Conservation (phyloP, 2,113 vertebrate species). For the Phrynocephalus versicolor region DNA sequence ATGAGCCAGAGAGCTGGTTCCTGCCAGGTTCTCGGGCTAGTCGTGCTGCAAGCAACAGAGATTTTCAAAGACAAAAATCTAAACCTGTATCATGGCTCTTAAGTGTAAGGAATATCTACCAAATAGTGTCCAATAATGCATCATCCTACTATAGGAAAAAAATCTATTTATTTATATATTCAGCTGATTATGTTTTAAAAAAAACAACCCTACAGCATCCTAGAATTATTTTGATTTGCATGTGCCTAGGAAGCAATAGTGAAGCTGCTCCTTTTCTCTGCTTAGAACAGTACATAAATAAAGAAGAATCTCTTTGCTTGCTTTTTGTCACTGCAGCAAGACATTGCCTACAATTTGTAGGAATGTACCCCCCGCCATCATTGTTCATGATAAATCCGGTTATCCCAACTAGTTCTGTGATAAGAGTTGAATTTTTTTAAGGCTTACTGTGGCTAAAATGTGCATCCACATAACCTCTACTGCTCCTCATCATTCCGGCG, state of each 20-base stretch:
- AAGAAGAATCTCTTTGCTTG: not conserved
- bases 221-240: not conserved
- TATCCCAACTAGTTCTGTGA: not conserved
- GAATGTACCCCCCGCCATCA: not conserved
- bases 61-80: not conserved
- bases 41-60: too few relatives aligned
- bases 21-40: too few relatives aligned
- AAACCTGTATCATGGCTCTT: not conserved
- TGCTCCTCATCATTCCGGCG: too few relatives aligned
- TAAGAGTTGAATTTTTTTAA: not conserved
- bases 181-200: not conserved
- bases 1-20: too few relatives aligned
- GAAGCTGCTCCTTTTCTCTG: not conserved
- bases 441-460: not conserved
- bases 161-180: not conserved
- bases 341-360: not conserved
- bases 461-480: not conserved
- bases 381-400: not conserved
- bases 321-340: not conserved
- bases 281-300: not conserved
- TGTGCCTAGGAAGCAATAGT: not conserved
- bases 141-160: not conserved
- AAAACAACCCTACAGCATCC: not conserved
- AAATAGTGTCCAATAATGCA: not conserved
- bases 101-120: not conserved